Evolutionary conservation across 1,140 invertebrate genomes (phyloP).

Genomic region (Drosophila novamexicana): DNA sequence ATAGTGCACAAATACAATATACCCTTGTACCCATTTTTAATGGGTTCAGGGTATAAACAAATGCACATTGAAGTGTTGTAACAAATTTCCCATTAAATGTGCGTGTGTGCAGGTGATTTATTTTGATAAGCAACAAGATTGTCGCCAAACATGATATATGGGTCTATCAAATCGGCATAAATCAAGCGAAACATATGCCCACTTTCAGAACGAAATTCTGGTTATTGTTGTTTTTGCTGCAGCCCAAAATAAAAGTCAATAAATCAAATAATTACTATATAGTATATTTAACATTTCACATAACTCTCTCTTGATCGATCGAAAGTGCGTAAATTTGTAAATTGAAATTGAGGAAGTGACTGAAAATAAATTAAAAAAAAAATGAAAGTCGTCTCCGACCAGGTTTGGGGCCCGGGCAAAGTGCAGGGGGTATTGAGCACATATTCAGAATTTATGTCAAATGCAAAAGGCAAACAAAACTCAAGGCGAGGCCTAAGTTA

Average conservation of each 20-base stretch:
- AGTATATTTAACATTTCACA: background rate
- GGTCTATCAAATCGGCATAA: background rate
- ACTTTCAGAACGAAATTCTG: background rate
- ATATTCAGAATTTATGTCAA: slow-evolving; percentile 46
- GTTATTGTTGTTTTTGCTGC: no score
- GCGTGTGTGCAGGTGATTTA: background rate
- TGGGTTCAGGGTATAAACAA: no score
- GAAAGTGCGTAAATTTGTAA: background rate
- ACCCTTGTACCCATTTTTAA: no score
- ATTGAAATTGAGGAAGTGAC: slow-evolving; percentile 25
- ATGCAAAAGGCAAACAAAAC: slow-evolving; percentile 53
- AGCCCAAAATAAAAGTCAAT: slow-evolving; percentile 3
- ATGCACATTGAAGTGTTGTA: background rate
- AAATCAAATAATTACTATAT: background rate
- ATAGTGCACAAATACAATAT: no score
- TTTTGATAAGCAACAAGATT: background rate
- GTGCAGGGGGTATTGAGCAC: background rate
- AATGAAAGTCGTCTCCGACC: slow-evolving; percentile 31
- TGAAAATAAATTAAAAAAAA: slow-evolving; percentile 1
- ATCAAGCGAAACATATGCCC: background rate
- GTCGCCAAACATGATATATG: background rate
- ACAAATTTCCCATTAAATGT: background rate
- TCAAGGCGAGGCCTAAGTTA: slow-evolving; percentile 61
- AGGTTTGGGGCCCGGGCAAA: no score
- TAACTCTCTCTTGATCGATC: background rate